Base-by-base conservation (phyloP, 1,140 invertebrate genomes). In the Batillaria attramentaria region DNA sequence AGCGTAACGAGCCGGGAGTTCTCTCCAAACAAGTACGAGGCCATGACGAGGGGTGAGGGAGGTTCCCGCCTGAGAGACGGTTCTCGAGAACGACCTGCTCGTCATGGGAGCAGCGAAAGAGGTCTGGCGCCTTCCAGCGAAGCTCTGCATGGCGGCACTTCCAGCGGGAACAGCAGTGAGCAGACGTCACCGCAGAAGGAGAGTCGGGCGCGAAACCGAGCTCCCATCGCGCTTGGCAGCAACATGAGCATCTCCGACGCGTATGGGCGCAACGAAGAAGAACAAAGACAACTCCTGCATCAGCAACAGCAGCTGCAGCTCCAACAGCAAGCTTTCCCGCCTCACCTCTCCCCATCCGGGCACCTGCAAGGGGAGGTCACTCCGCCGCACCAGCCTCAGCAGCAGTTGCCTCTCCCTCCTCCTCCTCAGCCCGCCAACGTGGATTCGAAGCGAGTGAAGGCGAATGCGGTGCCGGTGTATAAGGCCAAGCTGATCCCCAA, bases 221-320 rank as follows among this genome's bases (percentile, higher is more conserved):
- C 84, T 5, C 86, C 84, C 35, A 72, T 87, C 28, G 82, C 82
- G 35, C 77, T 85, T 18, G 82, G 86, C 18, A 85, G 84, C 62
- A 85, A 84, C 72, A 81, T 84, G 13, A 85, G 83, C 60, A 84
- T 85, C 46, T 85, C 86, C 10, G 85, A 86, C 31, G 82, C 72
- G 20, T 86, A 85, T 62, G 65, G 50, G 0, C 68, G 70, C 5
- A 18, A 42, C 8, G 65, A 66, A 73, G 72, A 39, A 41, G 41
- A 50, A 3, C 39, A 37, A 10, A 35, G 54, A 33, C 78, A 70
- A 33, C 28, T 66, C 39, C 60, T 41, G 10, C 28, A 39, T 2
- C 31, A 39, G n/a, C 5, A 24, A 39, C 54, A 60, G 37, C 42
- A 68, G 20, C 16, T 13, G 46, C 46, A 73, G 43, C 66, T 35